Evolutionary conservation across 2,797 vertebrate genomes (phyloP), one percentile per base, ranked within the genome.

Genomic region (Galago senegalensis): DNA sequence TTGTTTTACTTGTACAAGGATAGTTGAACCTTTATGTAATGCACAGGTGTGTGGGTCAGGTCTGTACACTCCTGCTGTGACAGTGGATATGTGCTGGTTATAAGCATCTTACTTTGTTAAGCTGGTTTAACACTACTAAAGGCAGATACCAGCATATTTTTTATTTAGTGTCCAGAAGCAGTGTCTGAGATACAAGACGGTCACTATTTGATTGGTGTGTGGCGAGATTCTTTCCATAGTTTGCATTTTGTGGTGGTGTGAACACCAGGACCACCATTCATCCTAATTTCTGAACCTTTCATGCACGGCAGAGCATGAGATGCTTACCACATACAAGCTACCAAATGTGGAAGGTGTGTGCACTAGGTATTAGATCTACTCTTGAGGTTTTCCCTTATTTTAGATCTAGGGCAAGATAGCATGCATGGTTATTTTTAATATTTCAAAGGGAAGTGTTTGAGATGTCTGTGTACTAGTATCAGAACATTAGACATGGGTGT

Each of bases 361-460:
- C 72, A 11, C 0, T 34, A 3, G 20, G 37, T 40, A 34, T 53
- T 80, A 77, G 75, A 20, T 72, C 87, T 87, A 87, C 93, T 93
- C 84, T 91, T 67, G 84, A 95, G 90, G 67, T 76, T 97, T 97
- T 58, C n/a, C 76, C 43, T 81, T 95, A n/a, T 77, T 94, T 93
- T 73, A 87, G 92, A 89, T 87, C 46, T 80, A 91, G 89, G 93
- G 89, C 81, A 94, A 61, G 70, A 61, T 20, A 84, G 70, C 20
- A 49, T 80, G 70, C 20, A 49, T 80, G 93, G 61, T 87, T 93
- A 31, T 95, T 96, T 97, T 94, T 87, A 87, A 80, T 86, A 63
- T 94, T 91, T 96, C 60, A 56, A 58, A 95, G 91, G 72, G 18
- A 21, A 37, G 29, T 58, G 37, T 56, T 93, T 0, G 3, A 40